Percentiles rank a stretch among this genome's conserved stretches.
Evolutionary conservation across 2,113 vertebrate species (phyloP).

Genomic region (Tachysurus vachellii): DNA sequence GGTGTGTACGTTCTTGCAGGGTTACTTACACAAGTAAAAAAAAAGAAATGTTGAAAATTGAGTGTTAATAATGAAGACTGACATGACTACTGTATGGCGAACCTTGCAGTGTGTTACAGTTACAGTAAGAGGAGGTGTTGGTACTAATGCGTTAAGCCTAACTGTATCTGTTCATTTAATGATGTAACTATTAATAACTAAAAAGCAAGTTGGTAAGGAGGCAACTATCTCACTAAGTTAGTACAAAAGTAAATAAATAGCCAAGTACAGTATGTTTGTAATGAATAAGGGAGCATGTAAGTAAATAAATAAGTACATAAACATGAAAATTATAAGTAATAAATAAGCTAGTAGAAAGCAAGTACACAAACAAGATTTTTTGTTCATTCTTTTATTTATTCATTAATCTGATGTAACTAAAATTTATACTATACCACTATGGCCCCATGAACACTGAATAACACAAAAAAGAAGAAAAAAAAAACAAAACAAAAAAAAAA

Average conservation of each 20-base stretch:
- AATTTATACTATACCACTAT: not conserved
- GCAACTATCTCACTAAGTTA: too few species aligned
- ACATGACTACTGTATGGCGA: not conserved
- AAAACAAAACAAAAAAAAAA: too few species aligned
- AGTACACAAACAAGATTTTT: not conserved
- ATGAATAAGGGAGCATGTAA: not conserved
- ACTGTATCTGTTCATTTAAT: too few species aligned
- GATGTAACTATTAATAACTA: not conserved
- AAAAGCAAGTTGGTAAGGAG: too few species aligned
- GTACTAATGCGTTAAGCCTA: too few species aligned
- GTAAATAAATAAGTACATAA: not conserved
- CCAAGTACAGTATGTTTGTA: not conserved
- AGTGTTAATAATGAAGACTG: not conserved
- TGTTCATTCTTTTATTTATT: not conserved
- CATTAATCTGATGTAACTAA: not conserved
- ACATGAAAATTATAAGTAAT: too few species aligned
- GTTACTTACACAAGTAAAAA: not conserved
- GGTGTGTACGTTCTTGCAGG: not conserved
- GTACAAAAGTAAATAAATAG: not conserved
- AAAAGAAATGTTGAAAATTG: not conserved
- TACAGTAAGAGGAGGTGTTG: not conserved
- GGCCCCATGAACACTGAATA: not conserved
- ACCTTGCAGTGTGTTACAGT: not conserved
- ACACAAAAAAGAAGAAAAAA: not conserved
- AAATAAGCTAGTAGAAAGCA: too few species aligned